Conservation (phyloP, 2,888 invertebrate genomes). For the Myopa tessellatipennis region DNA sequence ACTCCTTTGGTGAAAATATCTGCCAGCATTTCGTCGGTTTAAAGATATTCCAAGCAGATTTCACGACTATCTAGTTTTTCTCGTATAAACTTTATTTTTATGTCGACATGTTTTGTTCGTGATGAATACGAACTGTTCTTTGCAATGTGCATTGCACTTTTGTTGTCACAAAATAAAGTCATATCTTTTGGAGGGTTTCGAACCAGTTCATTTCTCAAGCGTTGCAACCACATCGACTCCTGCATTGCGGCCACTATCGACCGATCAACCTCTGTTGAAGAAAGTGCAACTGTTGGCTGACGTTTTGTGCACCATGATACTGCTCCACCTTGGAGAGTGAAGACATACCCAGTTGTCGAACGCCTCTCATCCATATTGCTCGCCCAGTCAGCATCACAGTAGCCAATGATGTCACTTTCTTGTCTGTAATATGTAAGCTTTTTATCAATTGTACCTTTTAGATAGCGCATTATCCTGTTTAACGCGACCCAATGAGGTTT, state of each 20-base stretch:
- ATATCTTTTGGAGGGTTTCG: slow-evolving; percentile 16
- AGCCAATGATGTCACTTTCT: slow-evolving; percentile 32
- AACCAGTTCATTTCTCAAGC: slow-evolving; percentile 28
- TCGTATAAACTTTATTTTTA: slow-evolving; percentile 44
- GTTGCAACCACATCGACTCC: slow-evolving; percentile 45
- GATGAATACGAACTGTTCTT: slow-evolving; percentile 39
- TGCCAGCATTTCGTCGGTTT: slow-evolving; percentile 28
- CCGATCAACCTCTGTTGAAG: slow-evolving; percentile 49
- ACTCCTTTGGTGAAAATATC: slow-evolving; percentile 32
- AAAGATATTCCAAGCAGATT: slow-evolving; percentile 14
- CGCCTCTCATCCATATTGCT: slow-evolving; percentile 33
- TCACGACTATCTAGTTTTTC: slow-evolving; percentile 32
- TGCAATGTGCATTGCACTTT: slow-evolving; percentile 41
- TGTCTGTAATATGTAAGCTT: neutral
- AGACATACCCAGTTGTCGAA: slow-evolving; percentile 18
- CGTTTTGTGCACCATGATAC: slow-evolving; percentile 46
- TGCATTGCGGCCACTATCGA: slow-evolving; percentile 45
- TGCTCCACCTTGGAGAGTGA: slow-evolving; percentile 41
- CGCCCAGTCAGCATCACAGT: slow-evolving; percentile 37
- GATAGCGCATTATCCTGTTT: neutral
- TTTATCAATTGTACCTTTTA: neutral
- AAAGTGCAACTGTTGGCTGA: slow-evolving; percentile 46
- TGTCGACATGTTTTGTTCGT: slow-evolving; percentile 44
- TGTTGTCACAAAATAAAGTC: slow-evolving; percentile 39
- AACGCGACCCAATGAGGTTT: slow-evolving; percentile 38